Base-by-base conservation (phyloP, 2,113 vertebrate genomes). In the Thalassarche chlororhynchos region DNA sequence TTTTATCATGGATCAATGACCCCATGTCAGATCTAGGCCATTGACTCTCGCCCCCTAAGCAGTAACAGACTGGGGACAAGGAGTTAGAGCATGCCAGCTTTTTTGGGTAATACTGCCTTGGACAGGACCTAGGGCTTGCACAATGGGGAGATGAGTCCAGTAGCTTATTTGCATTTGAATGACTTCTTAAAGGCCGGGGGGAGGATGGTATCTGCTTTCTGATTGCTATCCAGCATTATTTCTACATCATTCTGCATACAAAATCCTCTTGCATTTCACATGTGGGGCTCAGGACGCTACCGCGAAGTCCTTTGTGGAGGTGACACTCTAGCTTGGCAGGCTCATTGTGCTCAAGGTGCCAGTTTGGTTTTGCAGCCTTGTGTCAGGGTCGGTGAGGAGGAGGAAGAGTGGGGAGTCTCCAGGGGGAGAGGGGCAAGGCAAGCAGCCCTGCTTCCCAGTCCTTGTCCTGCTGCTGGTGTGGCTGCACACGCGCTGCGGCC, bases 21-120 rank as follows among this genome's bases (percentile, higher is more conserved):
- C 94, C 70, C 38, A 16, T 87, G 90, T 95, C 95, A 95, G 65
- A n/a, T 89, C 84, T 82, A 78, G 91, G 93, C 95, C 95, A 52
- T 31, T 85, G 93, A 68, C 76, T 96, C 83, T 86, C 17, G 5
- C 87, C 72, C 91, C 14, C 51, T 54, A 47, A 90, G 34, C 74
- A 78, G 51, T 62, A 76, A 51, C 49, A 86, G 51, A 8, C 6
- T 44, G 4, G 4, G 62, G 52, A 36, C 0, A 8, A 62, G 76
- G 71, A 44, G 25, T n/a, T 46, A 8, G 28, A 86, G 61, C 1
- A 0, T 77, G 81, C 70, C 82, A 85, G 34, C 9, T 55, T 58
- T 92, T 93, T 86, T 28, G 61, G 66, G 46, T 36, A 49, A 68
- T 54, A 6, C 62, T 82, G 81, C 65, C 60, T 87, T 72, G 94